Percentiles rank a stretch among this genome's conserved stretches.
These are phyloP conservation scores for Eriosoma lanigerum DNA, from an alignment of 1,140 invertebrate species.

Conservation along the genomic window DNA sequence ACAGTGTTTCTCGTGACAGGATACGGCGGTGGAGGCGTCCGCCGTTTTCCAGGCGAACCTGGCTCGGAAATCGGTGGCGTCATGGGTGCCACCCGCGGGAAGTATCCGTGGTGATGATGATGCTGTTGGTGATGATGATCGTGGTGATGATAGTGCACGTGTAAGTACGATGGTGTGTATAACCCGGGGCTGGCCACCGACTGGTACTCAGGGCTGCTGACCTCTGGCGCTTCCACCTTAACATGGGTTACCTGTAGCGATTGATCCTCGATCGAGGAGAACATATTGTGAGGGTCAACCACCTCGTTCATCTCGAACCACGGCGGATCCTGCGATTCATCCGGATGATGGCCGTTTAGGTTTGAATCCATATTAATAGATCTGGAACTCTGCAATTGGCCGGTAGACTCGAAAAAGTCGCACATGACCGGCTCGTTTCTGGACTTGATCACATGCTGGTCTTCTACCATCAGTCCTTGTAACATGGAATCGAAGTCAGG, in stretches of 20 bases:
- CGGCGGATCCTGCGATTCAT: constrained; percentile 35
- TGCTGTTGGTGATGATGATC: constrained; percentile 58
- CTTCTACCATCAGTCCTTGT: constrained; percentile 39
- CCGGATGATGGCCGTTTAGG: background rate
- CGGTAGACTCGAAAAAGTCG: constrained; percentile 24
- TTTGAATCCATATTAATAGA: background rate
- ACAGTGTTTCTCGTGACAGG: constrained; percentile 61
- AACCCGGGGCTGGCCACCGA: constrained; percentile 37
- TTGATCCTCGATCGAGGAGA: constrained; percentile 23
- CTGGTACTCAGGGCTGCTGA: constrained; percentile 54
- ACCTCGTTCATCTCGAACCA: constrained; percentile 47
- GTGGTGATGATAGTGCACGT: constrained; percentile 58
- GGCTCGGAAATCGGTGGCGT: constrained; percentile 82
- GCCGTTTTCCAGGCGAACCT: constrained; percentile 71
- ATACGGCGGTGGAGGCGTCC: constrained; percentile 68
- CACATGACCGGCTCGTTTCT: constrained; percentile 49
- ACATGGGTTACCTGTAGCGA: constrained; percentile 63
- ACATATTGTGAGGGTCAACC: constrained; percentile 37
- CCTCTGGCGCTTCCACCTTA: constrained; percentile 74
- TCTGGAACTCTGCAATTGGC: background rate
- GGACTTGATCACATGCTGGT: constrained; percentile 21
- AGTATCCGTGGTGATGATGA: constrained; percentile 65
- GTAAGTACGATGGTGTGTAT: constrained; percentile 26
- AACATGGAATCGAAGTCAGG: constrained; percentile 47
- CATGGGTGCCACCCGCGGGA: constrained; percentile 68